Conservation (phyloP, 2,888 invertebrate genomes). For the Tipula lateralis region DNA sequence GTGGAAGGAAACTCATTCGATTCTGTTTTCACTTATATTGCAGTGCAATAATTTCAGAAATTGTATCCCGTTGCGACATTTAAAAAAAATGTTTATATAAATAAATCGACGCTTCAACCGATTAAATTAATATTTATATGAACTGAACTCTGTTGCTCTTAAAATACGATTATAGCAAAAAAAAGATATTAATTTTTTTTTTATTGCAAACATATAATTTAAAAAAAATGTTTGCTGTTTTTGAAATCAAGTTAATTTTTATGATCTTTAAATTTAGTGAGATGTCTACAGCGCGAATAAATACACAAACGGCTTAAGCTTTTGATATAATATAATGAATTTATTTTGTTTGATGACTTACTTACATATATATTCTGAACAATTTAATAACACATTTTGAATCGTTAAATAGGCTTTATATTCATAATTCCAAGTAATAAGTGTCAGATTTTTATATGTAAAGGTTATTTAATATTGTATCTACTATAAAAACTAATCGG, state of each 20-base stretch:
- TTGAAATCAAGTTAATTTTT: constrained; percentile 7
- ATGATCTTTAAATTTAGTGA: not conserved
- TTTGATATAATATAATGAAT: not conserved
- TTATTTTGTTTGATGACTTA: not conserved
- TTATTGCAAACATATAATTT: not conserved
- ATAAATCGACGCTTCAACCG: not conserved
- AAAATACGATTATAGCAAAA: not conserved
- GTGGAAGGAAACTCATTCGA: not conserved
- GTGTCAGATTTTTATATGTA: not conserved
- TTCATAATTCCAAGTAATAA: not conserved
- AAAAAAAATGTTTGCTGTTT: not conserved
- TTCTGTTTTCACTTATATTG: not conserved
- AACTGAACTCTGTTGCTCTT: not conserved
- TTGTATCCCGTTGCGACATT: not conserved
- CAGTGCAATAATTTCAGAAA: not conserved
- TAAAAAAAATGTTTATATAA: not conserved
- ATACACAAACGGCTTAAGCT: not conserved
- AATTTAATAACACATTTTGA: not conserved
- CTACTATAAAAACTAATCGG: not conserved
- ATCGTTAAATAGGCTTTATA: not conserved
- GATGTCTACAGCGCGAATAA: not conserved
- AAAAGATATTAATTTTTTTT: not conserved
- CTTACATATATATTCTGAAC: not conserved
- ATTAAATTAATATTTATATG: constrained; percentile 3
- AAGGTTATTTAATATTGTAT: not conserved